Evolutionary conservation across 23 tunicate genomes (phyloP), one percentile per base, ranked within the genome.

Genomic region (Ciona savignyi): DNA sequence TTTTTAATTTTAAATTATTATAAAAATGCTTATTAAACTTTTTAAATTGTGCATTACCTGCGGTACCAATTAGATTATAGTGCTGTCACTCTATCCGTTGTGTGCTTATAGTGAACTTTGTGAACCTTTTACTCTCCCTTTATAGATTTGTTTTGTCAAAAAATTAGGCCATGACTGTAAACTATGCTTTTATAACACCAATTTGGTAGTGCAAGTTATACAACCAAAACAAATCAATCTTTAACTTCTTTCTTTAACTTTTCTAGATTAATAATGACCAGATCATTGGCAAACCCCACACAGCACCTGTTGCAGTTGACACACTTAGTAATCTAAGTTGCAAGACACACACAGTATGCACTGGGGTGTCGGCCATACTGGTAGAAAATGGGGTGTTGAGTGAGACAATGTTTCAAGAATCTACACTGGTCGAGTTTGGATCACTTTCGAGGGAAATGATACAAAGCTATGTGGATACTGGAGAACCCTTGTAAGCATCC

Each of bases 261-360:
- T 28, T 60, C 19, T 42, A 83, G 90, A 83, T 90, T 49, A 30
- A 79, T 49, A 61, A 85, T 31, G 49, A 35, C 1, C 21, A 68
- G 66, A 91, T 91, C 51, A 91, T 91, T 65, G 97, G 97, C 21
- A 91, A 91, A 77, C 97, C 97, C 25, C 97, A 91, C 34, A 76
- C 75, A 29, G 24, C 78, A 23, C 82, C 62, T 2, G 72, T 69
- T 33, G 91, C 97, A 9, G 70, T 75, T 22, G 74, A 76, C 51
- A 91, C 97, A 2, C 32, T 91, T 11, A 32, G 62, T 6, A 30
- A 30, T 23, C 60, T 91, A 51, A 85, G 74, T 78, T 74, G 80
- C 35, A 30, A 65, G 62, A 70, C 74, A 6, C 97, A 91, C 70
- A 24, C 34, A 30, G 97, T 91, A 65, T 76, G 72, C 51, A 84